Evolutionary conservation across 2,888 invertebrate genomes (phyloP).

Genomic region (Hyalella azteca): DNA sequence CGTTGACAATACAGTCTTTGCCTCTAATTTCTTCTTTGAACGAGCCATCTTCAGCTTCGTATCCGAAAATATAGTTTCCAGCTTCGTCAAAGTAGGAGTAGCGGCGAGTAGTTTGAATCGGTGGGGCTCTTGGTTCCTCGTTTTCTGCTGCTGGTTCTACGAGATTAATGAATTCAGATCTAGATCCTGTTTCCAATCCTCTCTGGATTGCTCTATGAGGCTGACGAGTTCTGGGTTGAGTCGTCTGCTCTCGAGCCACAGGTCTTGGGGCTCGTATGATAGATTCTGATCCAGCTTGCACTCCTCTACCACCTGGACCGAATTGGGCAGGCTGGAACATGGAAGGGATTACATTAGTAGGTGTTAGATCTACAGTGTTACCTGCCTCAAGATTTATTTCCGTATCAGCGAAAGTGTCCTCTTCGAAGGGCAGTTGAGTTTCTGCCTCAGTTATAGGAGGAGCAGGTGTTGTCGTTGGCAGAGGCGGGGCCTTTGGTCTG

Average conservation of each 20-base stretch:
- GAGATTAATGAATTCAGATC: constrained; percentile 34
- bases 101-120: constrained; percentile 79
- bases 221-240: not conserved
- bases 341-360: constrained; percentile 27
- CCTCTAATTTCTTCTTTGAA: constrained; percentile 87
- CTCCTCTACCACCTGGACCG: constrained; percentile 19
- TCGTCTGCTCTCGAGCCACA: not conserved
- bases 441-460: constrained; percentile 9
- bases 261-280: not conserved
- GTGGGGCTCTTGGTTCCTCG: constrained; percentile 43
- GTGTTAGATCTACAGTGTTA: constrained; percentile 1
- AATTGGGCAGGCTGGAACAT: constrained; percentile 38
- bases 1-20: constrained; percentile 83
- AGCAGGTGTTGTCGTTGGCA: not conserved
- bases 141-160: not conserved
- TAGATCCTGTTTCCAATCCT: constrained; percentile 44
- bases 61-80: constrained; percentile 83
- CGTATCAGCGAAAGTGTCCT: not conserved
- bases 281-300: not conserved
- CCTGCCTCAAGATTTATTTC: not conserved
- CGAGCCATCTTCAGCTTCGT: constrained; percentile 78
- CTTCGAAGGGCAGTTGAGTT: not conserved
- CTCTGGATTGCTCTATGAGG: constrained; percentile 46
- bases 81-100: constrained; percentile 84
- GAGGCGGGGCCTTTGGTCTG: not conserved